Evolutionary conservation across 2,888 invertebrate genomes (phyloP), one percentile per base, ranked within the genome.

Genomic region (Brachyopa scutellaris): DNA sequence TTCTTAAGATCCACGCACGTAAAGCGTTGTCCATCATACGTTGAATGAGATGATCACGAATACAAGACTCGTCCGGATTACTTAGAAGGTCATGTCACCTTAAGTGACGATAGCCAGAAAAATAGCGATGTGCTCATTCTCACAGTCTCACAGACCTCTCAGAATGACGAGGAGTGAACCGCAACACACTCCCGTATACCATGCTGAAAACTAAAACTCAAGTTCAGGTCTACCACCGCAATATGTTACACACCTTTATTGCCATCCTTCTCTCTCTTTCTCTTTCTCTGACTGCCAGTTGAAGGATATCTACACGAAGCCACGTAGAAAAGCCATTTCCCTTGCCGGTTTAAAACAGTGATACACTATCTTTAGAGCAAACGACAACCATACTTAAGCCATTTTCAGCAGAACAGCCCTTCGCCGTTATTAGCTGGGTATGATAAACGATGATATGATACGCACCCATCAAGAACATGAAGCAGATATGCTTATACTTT

Each of bases 271-370:
- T 45, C 47, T 29, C 29, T 11, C 17, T 9, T n/a, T n/a, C n/a
- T n/a, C n/a, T n/a, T n/a, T n/a, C n/a, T n/a, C n/a, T n/a, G n/a
- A n/a, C n/a, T n/a, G n/a, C n/a, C 8, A 13, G 9, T 61, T 38
- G 40, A 76, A 36, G 53, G 47, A 61, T 66, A 72, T 40, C 66
- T 47, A 47, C 64, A 72, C 59, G 31, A 59, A 38, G 38, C 77
- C 82, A 82, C 82, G 82, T 82, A 82, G 82, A 66, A 82, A 82
- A 77, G 33, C 66, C 82, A 82, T 82, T 82, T 82, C 77, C 80
- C 47, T 49, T 36, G 29, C 42, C 66, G 72, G 66, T 67, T 82
- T 64, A 61, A 82, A 70, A 70, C 77, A 61, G 66, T 77, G 77
- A 82, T 82, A 82, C 82, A 77, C 82, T 82, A 77, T 82, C 82